These are phyloP conservation scores for Tauraco hartlaubi DNA, from an alignment of 2,797 vertebrate genomes.

Conservation along the genomic window DNA sequence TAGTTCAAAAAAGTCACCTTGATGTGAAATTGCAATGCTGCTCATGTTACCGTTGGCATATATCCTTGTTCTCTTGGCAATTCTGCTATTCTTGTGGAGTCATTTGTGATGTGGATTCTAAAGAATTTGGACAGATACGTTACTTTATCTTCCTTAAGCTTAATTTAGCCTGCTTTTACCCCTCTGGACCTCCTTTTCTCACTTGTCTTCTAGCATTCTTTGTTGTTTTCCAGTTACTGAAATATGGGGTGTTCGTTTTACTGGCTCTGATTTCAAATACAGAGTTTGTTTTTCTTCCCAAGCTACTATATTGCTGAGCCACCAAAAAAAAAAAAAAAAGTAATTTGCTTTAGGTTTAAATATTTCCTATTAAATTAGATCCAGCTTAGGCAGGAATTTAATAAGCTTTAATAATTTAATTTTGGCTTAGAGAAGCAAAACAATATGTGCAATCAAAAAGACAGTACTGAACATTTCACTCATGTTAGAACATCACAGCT, in stretches of 20 bases:
- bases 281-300: conserved; percentile 33
- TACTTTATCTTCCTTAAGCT: conserved; percentile 35
- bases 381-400: conserved; percentile 50
- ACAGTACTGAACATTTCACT: conserved; percentile 1
- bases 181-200: background rate
- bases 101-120: conserved; percentile 23
- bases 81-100: conserved; percentile 24
- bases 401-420: conserved; percentile 58
- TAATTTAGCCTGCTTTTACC: conserved; percentile 23
- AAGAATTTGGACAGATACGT: conserved; percentile 24
- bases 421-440: conserved; percentile 49
- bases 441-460: conserved; percentile 29
- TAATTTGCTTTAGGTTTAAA: conserved; percentile 66
- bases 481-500: conserved; percentile 9
- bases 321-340: background rate
- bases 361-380: conserved; percentile 64
- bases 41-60: background rate
- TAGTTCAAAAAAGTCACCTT: conserved; percentile 42
- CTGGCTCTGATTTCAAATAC: conserved; percentile 1
- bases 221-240: conserved; percentile 12
- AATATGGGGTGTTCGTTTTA: background rate
- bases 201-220: background rate
- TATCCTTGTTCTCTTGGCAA: conserved; percentile 43
- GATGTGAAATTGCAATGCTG: conserved; percentile 23
- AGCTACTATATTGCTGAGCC: conserved; percentile 41